Conservation (phyloP, 2,888 invertebrate genomes). For the Zygaena filipendulae region DNA sequence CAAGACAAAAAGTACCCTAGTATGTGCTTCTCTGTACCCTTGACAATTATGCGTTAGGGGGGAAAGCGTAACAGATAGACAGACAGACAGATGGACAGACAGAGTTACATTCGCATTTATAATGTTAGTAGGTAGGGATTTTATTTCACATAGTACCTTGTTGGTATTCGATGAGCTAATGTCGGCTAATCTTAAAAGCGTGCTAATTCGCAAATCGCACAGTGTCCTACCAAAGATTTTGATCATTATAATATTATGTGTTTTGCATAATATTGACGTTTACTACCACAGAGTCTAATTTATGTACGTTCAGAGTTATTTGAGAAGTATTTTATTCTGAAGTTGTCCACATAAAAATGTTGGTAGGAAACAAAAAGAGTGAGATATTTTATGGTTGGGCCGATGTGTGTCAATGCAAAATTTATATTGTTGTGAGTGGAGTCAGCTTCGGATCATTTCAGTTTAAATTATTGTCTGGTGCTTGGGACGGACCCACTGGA, state of each 20-base stretch:
- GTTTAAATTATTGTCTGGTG: slow-evolving; percentile 51
- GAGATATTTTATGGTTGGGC: slow-evolving; percentile 48
- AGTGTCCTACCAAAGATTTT: slow-evolving; percentile 51
- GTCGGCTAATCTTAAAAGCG: slow-evolving; percentile 57
- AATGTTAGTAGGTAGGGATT: too few species aligned
- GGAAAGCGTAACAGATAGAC: too few species aligned
- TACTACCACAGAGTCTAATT: slow-evolving; percentile 63
- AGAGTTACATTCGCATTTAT: too few species aligned
- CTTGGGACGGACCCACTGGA: slow-evolving; percentile 37
- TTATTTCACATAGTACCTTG: too few species aligned
- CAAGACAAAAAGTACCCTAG: too few species aligned
- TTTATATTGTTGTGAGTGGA: slow-evolving; percentile 54
- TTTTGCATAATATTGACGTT: slow-evolving; percentile 68
- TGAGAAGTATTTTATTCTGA: slow-evolving; percentile 63
- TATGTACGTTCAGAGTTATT: slow-evolving; percentile 57
- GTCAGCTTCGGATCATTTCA: slow-evolving; percentile 39
- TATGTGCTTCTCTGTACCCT: too few species aligned
- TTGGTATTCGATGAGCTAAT: too few species aligned
- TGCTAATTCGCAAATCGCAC: slow-evolving; percentile 56
- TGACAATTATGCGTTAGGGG: too few species aligned
- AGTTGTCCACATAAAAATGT: slow-evolving; percentile 58
- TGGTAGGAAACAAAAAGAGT: slow-evolving; percentile 58
- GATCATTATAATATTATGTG: slow-evolving; percentile 65
- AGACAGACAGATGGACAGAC: too few species aligned
- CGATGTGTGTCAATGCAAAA: slow-evolving; percentile 63